phyloP scores from a whole-genome alignment of 1,140 invertebrate genomes.

The Philaenus spumarius region DNA sequence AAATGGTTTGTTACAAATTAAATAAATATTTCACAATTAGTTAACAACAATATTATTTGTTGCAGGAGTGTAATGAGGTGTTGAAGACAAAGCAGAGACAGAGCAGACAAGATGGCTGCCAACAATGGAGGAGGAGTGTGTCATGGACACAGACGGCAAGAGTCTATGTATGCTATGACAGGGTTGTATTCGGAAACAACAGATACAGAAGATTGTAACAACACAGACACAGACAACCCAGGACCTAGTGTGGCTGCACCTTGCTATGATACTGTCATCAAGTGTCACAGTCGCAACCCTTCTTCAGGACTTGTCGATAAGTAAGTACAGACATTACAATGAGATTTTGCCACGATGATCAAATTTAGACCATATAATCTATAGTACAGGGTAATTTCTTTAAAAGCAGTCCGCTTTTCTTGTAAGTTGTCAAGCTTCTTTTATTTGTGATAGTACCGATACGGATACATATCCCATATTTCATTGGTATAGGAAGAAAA shows the following conservation, averaged over 20 bases:
- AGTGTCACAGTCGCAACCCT: slow-evolving; percentile 70
- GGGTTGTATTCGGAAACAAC: slow-evolving; percentile 58
- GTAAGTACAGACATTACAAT: slow-evolving; percentile 41
- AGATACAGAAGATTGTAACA: slow-evolving; percentile 41
- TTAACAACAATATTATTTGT: too few relatives aligned
- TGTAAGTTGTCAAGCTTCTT: neutral
- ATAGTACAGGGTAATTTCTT: too few relatives aligned
- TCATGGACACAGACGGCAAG: slow-evolving; percentile 59
- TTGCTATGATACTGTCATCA: slow-evolving; percentile 50
- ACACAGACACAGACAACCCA: slow-evolving; percentile 26
- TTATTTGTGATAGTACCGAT: too few relatives aligned
- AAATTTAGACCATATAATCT: too few relatives aligned
- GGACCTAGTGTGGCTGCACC: slow-evolving; percentile 27
- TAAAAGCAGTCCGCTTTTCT: too few relatives aligned
- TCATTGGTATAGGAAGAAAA: too few relatives aligned
- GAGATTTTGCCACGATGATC: too few relatives aligned
- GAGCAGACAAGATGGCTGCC: neutral
- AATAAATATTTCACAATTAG: too few relatives aligned
- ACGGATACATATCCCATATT: too few relatives aligned
- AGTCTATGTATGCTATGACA: slow-evolving; percentile 81
- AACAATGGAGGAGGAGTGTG: slow-evolving; percentile 32
- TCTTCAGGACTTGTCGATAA: slow-evolving; percentile 58
- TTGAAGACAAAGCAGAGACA: too few relatives aligned
- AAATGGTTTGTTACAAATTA: too few relatives aligned
- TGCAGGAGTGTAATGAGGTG: too few relatives aligned